Evolutionary conservation across 2,113 vertebrate species (phyloP).

Genomic region (Callopanchax toddi): DNA sequence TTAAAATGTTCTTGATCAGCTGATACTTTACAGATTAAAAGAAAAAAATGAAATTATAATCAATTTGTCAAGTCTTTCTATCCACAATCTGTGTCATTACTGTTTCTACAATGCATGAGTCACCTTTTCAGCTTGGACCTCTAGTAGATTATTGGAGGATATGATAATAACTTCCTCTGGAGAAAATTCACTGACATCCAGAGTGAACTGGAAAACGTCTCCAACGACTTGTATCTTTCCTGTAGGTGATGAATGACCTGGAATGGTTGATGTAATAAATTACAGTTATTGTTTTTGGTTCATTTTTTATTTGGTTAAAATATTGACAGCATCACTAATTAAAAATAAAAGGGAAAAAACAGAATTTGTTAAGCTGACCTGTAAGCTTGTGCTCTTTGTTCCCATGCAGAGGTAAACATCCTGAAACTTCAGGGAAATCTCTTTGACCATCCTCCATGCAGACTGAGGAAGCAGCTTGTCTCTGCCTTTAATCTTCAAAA

Average conservation of each 20-base stretch:
- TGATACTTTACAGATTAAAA: not conserved
- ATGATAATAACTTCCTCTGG: constrained; percentile 90
- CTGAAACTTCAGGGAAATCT: constrained; percentile 77
- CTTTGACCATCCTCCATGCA: constrained; percentile 81
- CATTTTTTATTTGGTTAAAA: not conserved
- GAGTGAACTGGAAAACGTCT: constrained; percentile 87
- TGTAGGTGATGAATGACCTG: constrained; percentile 19
- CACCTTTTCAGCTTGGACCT: constrained; percentile 92
- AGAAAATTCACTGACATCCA: constrained; percentile 88
- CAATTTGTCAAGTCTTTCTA: not conserved
- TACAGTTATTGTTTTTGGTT: not conserved
- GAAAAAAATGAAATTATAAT: not conserved
- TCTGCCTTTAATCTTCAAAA: not conserved
- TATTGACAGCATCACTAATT: not conserved
- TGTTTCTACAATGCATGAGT: constrained; percentile 32
- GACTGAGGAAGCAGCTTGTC: constrained; percentile 15
- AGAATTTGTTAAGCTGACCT: constrained; percentile 65
- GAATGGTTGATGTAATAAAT: not conserved
- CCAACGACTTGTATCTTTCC: constrained; percentile 85
- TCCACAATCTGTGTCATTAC: not conserved
- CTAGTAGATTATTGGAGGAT: constrained; percentile 89
- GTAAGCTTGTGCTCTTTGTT: constrained; percentile 72
- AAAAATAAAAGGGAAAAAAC: not conserved
- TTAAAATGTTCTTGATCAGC: too few relatives aligned
- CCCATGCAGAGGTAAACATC: constrained; percentile 71